These are phyloP conservation scores for Otus sunia DNA, from an alignment of 2,113 vertebrate genomes.

Conservation along the genomic window DNA sequence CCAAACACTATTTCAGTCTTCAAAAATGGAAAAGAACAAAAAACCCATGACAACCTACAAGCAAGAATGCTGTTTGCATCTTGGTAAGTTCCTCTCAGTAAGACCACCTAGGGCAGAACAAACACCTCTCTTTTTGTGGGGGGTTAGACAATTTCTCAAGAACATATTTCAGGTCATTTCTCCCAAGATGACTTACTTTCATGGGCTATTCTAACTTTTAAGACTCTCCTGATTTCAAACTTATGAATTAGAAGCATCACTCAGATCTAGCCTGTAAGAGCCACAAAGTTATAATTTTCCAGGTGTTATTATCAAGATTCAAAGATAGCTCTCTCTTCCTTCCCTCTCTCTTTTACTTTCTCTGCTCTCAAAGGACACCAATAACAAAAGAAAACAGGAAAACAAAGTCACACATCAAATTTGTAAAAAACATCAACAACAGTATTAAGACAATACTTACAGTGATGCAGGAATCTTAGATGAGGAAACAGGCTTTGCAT, in stretches of 20 bases:
- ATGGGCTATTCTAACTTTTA: background rate
- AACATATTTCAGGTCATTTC: background rate
- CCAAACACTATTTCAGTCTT: background rate
- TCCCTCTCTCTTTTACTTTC: background rate
- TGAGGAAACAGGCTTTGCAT: background rate
- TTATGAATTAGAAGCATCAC: background rate
- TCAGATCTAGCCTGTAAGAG: background rate
- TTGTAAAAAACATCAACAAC: background rate
- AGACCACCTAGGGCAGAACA: background rate
- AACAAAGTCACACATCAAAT: background rate
- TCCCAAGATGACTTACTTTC: background rate
- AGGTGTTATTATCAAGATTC: background rate
- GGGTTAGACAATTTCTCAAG: background rate
- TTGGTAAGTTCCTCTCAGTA: background rate
- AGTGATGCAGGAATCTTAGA: background rate
- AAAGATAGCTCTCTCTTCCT: background rate
- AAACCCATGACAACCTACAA: rapidly evolving
- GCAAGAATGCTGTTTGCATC: background rate
- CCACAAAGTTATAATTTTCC: background rate
- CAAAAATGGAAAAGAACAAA: background rate
- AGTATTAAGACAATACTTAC: background rate
- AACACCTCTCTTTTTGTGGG: background rate
- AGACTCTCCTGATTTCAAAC: background rate
- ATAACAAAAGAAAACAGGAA: background rate
- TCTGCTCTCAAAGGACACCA: background rate